Conservation (phyloP, 2,888 invertebrate genomes). For the Trachelus tabidus region DNA sequence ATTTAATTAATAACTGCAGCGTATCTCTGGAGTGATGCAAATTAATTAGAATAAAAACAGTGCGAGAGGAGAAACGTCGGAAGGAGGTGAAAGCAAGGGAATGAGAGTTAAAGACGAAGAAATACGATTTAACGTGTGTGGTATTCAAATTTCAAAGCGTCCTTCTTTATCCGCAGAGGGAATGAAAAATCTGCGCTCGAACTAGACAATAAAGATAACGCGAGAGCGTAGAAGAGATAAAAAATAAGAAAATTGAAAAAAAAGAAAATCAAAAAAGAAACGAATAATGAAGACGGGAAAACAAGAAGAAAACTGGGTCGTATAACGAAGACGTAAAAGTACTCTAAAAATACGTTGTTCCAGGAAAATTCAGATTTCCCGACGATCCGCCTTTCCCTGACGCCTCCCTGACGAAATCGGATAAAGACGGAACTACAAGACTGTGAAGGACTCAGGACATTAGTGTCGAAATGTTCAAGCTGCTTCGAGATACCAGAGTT, state of each 20-base stretch:
- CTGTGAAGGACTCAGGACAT: neutral
- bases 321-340: neutral
- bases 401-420: neutral
- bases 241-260: neutral
- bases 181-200: conserved; percentile 18
- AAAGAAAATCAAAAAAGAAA: neutral
- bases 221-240: conserved; percentile 7
- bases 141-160: neutral
- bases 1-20: conserved; percentile 54
- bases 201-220: conserved; percentile 19
- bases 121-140: neutral
- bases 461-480: neutral
- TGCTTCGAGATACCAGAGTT: neutral
- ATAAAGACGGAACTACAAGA: neutral
- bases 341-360: neutral
- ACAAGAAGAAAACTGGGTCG: neutral
- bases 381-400: neutral
- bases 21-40: conserved; percentile 41
- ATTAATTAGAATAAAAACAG: conserved; percentile 35
- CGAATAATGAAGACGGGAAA: neutral
- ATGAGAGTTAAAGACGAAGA: neutral
- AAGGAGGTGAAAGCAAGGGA: neutral
- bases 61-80: neutral
- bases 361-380: neutral
- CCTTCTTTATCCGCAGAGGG: neutral